Percentiles rank a stretch among this genome's conserved stretches.
phyloP scores from a whole-genome alignment of 1,140 invertebrate genomes.

The Aphidius ervi region DNA sequence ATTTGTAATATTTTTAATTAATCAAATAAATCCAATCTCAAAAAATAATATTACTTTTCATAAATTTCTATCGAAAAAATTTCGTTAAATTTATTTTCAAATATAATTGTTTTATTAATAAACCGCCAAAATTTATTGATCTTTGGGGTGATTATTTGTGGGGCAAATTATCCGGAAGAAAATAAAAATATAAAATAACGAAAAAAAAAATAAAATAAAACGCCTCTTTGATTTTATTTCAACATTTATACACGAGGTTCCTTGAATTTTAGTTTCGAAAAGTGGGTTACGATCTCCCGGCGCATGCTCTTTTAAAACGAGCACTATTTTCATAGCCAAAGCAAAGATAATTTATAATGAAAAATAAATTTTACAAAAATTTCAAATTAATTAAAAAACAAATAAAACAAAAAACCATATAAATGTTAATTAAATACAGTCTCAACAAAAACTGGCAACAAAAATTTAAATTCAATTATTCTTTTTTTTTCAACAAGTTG shows the following conservation, averaged over 20 bases:
- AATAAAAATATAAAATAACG: background rate
- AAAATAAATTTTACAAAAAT: background rate
- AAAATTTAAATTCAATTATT: too few species aligned
- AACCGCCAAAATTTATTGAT: too few species aligned
- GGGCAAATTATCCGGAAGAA: background rate
- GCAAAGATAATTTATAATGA: background rate
- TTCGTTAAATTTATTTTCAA: too few species aligned
- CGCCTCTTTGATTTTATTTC: background rate
- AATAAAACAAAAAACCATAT: background rate
- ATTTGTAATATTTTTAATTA: too few species aligned
- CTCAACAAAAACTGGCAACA: too few species aligned
- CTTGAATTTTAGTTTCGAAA: constrained; percentile 18
- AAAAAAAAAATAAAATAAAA: background rate
- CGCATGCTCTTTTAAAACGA: constrained; percentile 3
- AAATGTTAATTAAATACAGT: background rate
- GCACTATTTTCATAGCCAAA: background rate
- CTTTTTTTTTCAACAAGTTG: constrained; percentile 2
- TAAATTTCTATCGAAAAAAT: too few species aligned
- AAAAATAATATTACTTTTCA: too few species aligned
- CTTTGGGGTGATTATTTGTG: too few species aligned
- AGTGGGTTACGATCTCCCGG: constrained; percentile 16
- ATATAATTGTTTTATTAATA: too few species aligned
- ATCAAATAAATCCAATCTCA: too few species aligned
- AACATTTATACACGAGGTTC: constrained; percentile 11
- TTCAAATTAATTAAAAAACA: background rate